These are phyloP conservation scores for Mus minutoides DNA, from an alignment of 2,797 vertebrate genomes.

Conservation along the genomic window DNA sequence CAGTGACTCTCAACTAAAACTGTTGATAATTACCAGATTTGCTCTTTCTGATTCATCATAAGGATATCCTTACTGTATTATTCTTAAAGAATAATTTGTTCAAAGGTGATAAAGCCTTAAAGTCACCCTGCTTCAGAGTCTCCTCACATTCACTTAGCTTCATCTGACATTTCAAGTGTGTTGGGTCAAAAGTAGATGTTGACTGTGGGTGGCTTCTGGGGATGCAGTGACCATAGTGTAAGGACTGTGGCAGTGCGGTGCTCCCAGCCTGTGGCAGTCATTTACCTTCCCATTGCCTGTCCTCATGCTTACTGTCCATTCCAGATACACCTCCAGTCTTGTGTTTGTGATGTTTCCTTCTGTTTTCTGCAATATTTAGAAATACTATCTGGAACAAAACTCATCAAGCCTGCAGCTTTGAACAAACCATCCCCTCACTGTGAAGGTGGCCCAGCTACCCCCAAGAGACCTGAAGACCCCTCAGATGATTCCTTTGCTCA, in stretches of 20 bases:
- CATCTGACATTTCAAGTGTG: not conserved
- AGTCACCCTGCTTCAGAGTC: not conserved
- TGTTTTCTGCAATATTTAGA: slow-evolving; percentile 83
- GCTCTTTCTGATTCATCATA: slow-evolving; percentile 35
- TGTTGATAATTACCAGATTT: not conserved
- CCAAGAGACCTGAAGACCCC: slow-evolving; percentile 86
- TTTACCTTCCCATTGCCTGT: not conserved
- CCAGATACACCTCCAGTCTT: slow-evolving; percentile 9
- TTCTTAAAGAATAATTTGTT: slow-evolving; percentile 10
- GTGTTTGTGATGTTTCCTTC: slow-evolving; percentile 63
- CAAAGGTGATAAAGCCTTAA: slow-evolving; percentile 31
- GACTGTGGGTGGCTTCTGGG: not conserved
- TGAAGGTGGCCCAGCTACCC: slow-evolving; percentile 83
- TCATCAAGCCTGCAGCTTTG: slow-evolving; percentile 82
- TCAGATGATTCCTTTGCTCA: slow-evolving; percentile 72
- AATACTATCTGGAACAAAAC: slow-evolving; percentile 84
- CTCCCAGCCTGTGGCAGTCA: not conserved
- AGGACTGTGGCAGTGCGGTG: not conserved
- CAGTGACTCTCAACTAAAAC: slow-evolving; percentile 11
- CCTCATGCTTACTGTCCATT: not conserved
- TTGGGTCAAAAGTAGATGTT: not conserved
- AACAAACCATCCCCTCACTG: slow-evolving; percentile 79
- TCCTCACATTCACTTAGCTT: slow-evolving; percentile 11
- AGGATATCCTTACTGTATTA: slow-evolving; percentile 19
- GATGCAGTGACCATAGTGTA: not conserved